Conservation (phyloP, 2,113 vertebrate species). For the Aspidoscelis tigris region DNA sequence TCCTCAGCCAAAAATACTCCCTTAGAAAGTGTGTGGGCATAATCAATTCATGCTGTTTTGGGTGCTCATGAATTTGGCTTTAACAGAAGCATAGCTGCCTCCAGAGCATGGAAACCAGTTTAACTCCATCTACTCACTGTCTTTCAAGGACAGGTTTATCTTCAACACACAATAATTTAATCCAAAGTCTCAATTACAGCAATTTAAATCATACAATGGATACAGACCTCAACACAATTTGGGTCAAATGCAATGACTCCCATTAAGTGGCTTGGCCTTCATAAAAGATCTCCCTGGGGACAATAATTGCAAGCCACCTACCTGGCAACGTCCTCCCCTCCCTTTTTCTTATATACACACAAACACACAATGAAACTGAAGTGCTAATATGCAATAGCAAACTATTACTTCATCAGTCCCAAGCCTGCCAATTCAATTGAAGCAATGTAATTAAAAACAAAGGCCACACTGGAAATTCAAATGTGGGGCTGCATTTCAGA, state of each 20-base stretch:
- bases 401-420: constrained; percentile 65
- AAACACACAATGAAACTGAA: constrained; percentile 56
- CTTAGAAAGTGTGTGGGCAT: background rate
- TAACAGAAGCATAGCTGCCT: too few species aligned
- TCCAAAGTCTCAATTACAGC: constrained; percentile 14
- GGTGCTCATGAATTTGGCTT: too few species aligned
- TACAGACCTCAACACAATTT: constrained; percentile 2
- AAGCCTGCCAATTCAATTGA: constrained; percentile 61
- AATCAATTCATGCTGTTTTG: too few species aligned
- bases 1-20: background rate
- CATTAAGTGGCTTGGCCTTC: background rate
- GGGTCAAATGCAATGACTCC: constrained; percentile 1
- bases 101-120: too few species aligned
- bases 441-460: constrained; percentile 67
- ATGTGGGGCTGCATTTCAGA: constrained; percentile 54
- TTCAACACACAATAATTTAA: constrained; percentile 45
- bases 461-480: constrained; percentile 58
- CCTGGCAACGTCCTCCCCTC: constrained; percentile 43
- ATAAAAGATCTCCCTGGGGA: constrained; percentile 37
- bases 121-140: too few species aligned
- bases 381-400: constrained; percentile 60
- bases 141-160: background rate
- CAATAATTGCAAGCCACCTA: constrained; percentile 38
- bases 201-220: constrained; percentile 51
- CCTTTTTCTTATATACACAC: too few species aligned